Evolutionary conservation across 2,797 vertebrate species (phyloP), one percentile per base, ranked within the genome.

Genomic region (Oryzias sinensis): DNA sequence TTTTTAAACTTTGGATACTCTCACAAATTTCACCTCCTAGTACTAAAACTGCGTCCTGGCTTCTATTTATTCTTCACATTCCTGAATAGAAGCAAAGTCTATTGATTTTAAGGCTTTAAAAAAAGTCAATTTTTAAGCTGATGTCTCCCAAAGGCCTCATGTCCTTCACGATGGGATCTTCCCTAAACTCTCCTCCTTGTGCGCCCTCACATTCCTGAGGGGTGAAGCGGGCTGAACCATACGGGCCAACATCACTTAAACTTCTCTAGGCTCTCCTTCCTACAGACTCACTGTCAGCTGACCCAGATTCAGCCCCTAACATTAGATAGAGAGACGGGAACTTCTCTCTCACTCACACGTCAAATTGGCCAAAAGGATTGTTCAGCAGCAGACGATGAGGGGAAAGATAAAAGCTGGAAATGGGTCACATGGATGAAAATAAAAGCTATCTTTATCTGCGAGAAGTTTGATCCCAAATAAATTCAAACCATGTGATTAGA

Each of bases 141-240:
- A 63, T 46, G 60, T 46, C 41, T 49, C 49, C 49, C 53, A 51
- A 54, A 54, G 49, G 5, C 46, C 7, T 0, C 1, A 0, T 13
- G 33, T 52, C 1, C 22, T 5, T 29, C 53, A 49, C 45, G 0
- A 1, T 4, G 70, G 53, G 70, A 72, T 68, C 37, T 68, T 59
- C 27, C 0, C 1, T 60, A 76, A 74, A 67, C 74, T 65, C 74
- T 51, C 47, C 65, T 72, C 62, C 63, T 59, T 17, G 41, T 42
- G 42, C 52, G 20, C 52, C 14, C 64, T 50, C 59, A 20, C 76
- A 78, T 77, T 79, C 73, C 79, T 65, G 3, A 47, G 64, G 51
- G 65, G 53, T 40, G 17, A 45, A 2, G 0, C 50, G 18, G 74
- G 72, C 27, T 2, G 68, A 56, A 52, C 55, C 65, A 59, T 27